Evolutionary conservation across 2,113 vertebrate species (phyloP), one percentile per base, ranked within the genome.

Genomic region (Syrrhaptes paradoxus): DNA sequence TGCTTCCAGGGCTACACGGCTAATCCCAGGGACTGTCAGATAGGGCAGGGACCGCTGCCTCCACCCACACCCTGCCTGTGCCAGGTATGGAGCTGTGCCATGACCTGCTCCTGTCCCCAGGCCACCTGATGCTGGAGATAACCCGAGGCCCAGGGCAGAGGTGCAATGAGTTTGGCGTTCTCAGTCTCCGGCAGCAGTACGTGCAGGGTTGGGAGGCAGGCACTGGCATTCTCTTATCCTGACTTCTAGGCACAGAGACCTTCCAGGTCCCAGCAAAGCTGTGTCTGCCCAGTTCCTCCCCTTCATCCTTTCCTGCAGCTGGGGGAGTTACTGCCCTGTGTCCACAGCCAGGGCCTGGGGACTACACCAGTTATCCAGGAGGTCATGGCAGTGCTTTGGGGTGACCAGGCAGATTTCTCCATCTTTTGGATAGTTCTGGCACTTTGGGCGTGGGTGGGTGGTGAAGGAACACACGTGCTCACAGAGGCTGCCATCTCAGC

Each of bases 21-120:
- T 96, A 94, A 96, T 97, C 95, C 94, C 75, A 75, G n/a, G 36
- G 89, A 36, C 72, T 86, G 89, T 36, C 54, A 86, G 75, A 62
- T 31, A 91, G 82, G 65, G 68, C 71, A 82, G 91, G 92, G 59
- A 66, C 31, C 0, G 16, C 75, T 86, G 58, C 90, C 45, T 76
- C 71, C 71, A 75, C 77, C 41, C 63, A 62, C 28, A 43, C 43
- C 13, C 81, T 62, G 46, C 85, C 80, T 9, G 10, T 0, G 0
- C n/a, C 2, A 0, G 0, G 2, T 59, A 26, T 55, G 66, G 38
- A 57, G 55, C 26, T 58, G 70, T 58, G 82, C 77, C 2, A 1
- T 21, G 55, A 72, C 57, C 54, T 25, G 57, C 29, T 88, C 22
- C 71, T 85, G 52, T 15, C 38, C 49, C 6, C 25, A 24, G 43